Base-by-base conservation (phyloP, 2,888 invertebrate genomes). In the Nemoura dubitans region DNA sequence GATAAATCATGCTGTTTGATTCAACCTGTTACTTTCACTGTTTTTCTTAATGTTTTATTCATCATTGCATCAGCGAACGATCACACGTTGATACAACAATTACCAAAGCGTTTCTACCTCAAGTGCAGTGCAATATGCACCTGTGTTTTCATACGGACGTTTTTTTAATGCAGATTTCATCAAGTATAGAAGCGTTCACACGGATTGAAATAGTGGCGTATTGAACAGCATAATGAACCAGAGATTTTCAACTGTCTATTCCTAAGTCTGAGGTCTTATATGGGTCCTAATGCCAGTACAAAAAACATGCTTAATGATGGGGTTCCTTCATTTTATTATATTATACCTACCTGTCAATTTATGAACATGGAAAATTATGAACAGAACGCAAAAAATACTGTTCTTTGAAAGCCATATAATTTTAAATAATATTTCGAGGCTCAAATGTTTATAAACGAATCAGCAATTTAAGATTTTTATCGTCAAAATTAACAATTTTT, bases 21-120 rank as follows among this genome's bases (percentile, higher is more conserved):
- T 21, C 82, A 82, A 83, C 83, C 83, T 83, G 83, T 83, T 43
- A 83, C 83, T 83, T 83, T 83, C 83, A 42, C 83, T 83, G 36
- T 29, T 36, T 82, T 29, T 81, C 29, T 29, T 3, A 81, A 81
- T 81, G 81, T 29, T 7, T 26, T 7, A 81, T 26, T 6, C 81
- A 30, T 30, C 30, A 21, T 81, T 81, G 81, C 81, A 81, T 81
- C 29, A 81, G 59, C n/a, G 80, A 16, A 80, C 14, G 80, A 28
- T 81, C 6, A 30, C 30, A 36, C 81, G 26, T 80, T 80, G 16
- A 80, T 36, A 36, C 59, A 59, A 59, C 21, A 59, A 59, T 59
- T 59, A 59, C 59, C 16, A 7, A 14, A 7, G 80, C 25, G 80
- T 7, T 26, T 16, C 16, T 30, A n/a, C 25, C 80, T 25, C 25